Evolutionary conservation across 2,113 vertebrate species (phyloP).

Genomic region (Agelaius phoeniceus): DNA sequence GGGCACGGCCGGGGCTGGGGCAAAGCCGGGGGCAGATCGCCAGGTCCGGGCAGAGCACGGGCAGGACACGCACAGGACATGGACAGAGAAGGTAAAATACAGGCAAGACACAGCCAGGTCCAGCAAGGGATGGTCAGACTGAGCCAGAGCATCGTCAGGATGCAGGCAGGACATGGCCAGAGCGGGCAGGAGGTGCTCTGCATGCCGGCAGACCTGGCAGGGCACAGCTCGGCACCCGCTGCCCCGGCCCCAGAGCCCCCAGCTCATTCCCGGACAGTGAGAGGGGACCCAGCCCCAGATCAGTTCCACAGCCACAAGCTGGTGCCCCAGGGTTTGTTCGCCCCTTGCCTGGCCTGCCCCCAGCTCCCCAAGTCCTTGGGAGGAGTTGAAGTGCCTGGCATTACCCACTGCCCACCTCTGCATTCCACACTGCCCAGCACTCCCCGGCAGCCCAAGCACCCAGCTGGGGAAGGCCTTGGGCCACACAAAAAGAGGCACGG

Average conservation of each 20-base stretch:
- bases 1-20: not conserved
- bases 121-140: too few relatives aligned
- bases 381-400: too few relatives aligned
- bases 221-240: not conserved
- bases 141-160: not conserved
- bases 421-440: not conserved
- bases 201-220: not conserved
- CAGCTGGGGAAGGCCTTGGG: not conserved
- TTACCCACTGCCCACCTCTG: not conserved
- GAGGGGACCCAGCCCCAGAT: not conserved
- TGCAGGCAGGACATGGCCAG: not conserved
- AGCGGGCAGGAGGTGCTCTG: not conserved
- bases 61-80: not conserved
- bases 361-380: not conserved
- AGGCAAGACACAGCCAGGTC: not conserved
- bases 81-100: not conserved
- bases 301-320: not conserved
- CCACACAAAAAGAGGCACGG: fast-evolving
- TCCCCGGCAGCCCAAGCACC: not conserved
- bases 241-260: not conserved
- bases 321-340: too few relatives aligned
- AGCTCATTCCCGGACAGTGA: not conserved
- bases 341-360: fast-evolving
- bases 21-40: not conserved
- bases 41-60: not conserved